A percentile compares a stretch with the other conserved stretches of the same genome.
These are phyloP conservation scores for Chrysopa pallens DNA, from an alignment of 1,140 invertebrate genomes.

Conservation along the genomic window DNA sequence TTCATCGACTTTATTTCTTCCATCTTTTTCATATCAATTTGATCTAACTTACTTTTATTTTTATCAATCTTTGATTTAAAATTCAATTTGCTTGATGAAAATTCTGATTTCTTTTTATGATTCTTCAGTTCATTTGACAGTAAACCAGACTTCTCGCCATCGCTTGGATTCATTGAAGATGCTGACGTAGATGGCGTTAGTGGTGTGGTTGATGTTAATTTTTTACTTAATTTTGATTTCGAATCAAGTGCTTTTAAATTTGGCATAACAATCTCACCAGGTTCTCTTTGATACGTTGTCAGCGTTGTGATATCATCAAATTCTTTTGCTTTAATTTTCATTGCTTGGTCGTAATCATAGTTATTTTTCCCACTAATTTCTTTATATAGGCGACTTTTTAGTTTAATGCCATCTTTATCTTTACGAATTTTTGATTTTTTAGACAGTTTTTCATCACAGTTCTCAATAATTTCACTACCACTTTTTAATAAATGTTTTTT, in stretches of 20 bases:
- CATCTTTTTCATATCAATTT: no score
- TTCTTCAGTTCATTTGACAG: conserved; percentile 8
- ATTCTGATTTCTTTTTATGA: conserved; percentile 11
- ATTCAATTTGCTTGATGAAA: conserved; percentile 20
- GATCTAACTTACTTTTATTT: neutral
- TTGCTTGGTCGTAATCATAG: conserved; percentile 8
- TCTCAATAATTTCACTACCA: conserved; percentile 23
- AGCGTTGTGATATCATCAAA: conserved; percentile 23
- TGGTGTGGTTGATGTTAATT: conserved; percentile 6
- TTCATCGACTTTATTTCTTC: no score
- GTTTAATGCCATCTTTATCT: neutral
- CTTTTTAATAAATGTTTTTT: conserved; percentile 32
- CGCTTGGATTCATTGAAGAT: conserved; percentile 4
- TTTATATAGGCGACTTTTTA: conserved; percentile 11
- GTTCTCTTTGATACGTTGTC: conserved; percentile 5
- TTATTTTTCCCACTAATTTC: conserved; percentile 29
- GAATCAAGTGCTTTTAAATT: conserved; percentile 6
- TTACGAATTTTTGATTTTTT: conserved; percentile 1
- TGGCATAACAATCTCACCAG: conserved; percentile 3
- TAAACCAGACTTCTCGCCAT: conserved; percentile 1
- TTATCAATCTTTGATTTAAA: neutral
- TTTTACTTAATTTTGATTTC: conserved; percentile 5
- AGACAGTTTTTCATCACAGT: neutral
- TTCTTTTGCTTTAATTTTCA: conserved; percentile 15
- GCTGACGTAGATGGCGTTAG: neutral